Conservation (phyloP, 2,113 vertebrate species). For the Jaculus jaculus region DNA sequence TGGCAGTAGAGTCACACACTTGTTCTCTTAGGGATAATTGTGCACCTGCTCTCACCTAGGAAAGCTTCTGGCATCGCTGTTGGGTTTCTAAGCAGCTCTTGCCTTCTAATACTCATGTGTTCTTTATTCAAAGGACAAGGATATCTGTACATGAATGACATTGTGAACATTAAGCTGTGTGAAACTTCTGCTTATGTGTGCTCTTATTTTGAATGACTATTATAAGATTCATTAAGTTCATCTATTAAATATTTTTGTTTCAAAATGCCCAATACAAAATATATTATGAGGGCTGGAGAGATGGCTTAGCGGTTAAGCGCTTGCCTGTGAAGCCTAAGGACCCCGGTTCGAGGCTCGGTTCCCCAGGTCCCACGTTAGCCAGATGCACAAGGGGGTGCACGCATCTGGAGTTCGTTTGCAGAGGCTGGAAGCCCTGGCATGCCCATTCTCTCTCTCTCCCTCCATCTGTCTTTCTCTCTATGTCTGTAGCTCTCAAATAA, state of each 20-base stretch:
- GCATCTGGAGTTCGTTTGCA: too few relatives aligned
- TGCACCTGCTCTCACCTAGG: rapidly evolving
- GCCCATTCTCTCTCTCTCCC: too few relatives aligned
- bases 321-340: too few relatives aligned
- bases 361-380: too few relatives aligned
- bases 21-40: neutral
- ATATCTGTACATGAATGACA: slow-evolving; percentile 72
- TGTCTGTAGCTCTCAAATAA: too few relatives aligned
- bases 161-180: slow-evolving; percentile 43
- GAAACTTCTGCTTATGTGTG: slow-evolving; percentile 61
- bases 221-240: neutral
- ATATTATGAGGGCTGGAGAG: too few relatives aligned
- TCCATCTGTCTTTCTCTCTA: too few relatives aligned
- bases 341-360: too few relatives aligned
- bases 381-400: too few relatives aligned
- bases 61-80: neutral
- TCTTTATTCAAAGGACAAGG: slow-evolving; percentile 27
- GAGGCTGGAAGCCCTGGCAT: too few relatives aligned
- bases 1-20: slow-evolving; percentile 62
- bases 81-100: slow-evolving; percentile 25
- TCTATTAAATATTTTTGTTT: slow-evolving; percentile 66
- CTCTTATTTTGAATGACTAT: slow-evolving; percentile 74
- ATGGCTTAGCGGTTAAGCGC: too few relatives aligned
- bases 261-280: slow-evolving; percentile 58
- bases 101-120: slow-evolving; percentile 48